phyloP scores from a whole-genome alignment of 1,140 invertebrate genomes.

The Macrotrachela quadricornifera region DNA sequence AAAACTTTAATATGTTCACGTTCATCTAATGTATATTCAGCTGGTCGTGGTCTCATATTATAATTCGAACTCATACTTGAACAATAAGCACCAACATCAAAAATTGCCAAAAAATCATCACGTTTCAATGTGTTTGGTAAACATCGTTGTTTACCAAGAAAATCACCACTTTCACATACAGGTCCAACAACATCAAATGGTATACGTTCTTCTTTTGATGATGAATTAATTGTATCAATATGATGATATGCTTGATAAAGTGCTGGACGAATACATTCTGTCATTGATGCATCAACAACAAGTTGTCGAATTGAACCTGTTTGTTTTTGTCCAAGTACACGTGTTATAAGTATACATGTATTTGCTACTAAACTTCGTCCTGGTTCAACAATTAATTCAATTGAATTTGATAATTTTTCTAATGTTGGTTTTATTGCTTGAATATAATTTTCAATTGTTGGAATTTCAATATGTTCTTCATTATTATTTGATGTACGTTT shows the following conservation, averaged over 20 bases:
- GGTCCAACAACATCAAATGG: slow-evolving; percentile 31
- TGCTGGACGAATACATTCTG: slow-evolving; percentile 28
- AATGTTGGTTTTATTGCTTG: slow-evolving; percentile 11
- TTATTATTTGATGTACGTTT: not conserved
- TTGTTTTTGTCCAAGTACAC: slow-evolving; percentile 16
- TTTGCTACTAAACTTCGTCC: slow-evolving; percentile 28
- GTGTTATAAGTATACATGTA: slow-evolving; percentile 19
- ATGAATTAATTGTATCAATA: slow-evolving; percentile 14
- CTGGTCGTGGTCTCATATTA: slow-evolving; percentile 23
- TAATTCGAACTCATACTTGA: slow-evolving; percentile 32
- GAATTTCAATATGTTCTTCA: not conserved
- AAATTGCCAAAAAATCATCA: slow-evolving; percentile 15
- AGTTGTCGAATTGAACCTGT: slow-evolving; percentile 15
- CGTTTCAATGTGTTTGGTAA: not conserved
- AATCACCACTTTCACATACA: slow-evolving; percentile 32
- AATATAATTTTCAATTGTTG: slow-evolving; percentile 11
- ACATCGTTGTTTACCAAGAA: slow-evolving; percentile 20
- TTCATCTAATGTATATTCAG: slow-evolving; percentile 13
- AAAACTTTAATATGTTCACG: too few species aligned
- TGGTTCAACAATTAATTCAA: slow-evolving; percentile 27
- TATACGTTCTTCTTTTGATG: slow-evolving; percentile 1
- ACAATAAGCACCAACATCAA: slow-evolving; percentile 33
- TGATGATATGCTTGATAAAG: slow-evolving; percentile 29
- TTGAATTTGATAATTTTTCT: slow-evolving; percentile 11
- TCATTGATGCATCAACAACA: slow-evolving; percentile 22